Percentiles rank a stretch among this genome's conserved stretches.
Evolutionary conservation across 2,797 vertebrate species (phyloP).

Genomic region (Lepus townsendii): DNA sequence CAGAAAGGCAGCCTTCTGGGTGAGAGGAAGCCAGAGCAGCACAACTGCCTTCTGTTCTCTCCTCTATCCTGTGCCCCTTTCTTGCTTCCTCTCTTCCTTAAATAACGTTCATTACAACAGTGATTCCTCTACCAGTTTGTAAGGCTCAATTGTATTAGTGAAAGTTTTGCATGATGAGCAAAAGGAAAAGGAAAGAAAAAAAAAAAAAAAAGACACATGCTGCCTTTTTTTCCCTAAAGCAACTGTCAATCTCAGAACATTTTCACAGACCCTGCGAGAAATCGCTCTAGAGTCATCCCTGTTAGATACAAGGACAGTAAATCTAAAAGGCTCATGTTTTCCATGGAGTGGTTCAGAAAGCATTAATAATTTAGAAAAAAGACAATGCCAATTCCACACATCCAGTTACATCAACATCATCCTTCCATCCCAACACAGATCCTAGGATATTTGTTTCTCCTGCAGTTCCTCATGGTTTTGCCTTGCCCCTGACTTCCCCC

Average conservation of each 20-base stretch:
- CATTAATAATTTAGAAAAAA: slow-evolving; percentile 69
- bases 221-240: slow-evolving; percentile 70
- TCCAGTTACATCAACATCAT: neutral
- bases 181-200: slow-evolving; percentile 48
- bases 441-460: slow-evolving; percentile 25
- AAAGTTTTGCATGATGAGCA: slow-evolving; percentile 69
- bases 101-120: slow-evolving; percentile 77
- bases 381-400: neutral
- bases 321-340: slow-evolving; percentile 62
- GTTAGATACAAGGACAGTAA: slow-evolving; percentile 35
- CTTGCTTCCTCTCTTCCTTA: slow-evolving; percentile 71
- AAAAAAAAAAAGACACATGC: slow-evolving; percentile 19
- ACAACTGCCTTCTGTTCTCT: slow-evolving; percentile 82
- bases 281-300: slow-evolving; percentile 46
- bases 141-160: slow-evolving; percentile 75
- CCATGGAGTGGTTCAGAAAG: slow-evolving; percentile 46
- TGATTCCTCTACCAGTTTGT: slow-evolving; percentile 73
- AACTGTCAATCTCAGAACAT: slow-evolving; percentile 70
- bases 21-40: slow-evolving; percentile 75
- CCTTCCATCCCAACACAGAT: neutral
- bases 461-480: slow-evolving; percentile 19
- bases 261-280: slow-evolving; percentile 70
- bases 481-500: slow-evolving; percentile 42
- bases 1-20: slow-evolving; percentile 80
- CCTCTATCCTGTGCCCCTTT: slow-evolving; percentile 1